Evolutionary conservation across 1,140 invertebrate species (phyloP).

Genomic region (Leguminivora glycinivorella): DNA sequence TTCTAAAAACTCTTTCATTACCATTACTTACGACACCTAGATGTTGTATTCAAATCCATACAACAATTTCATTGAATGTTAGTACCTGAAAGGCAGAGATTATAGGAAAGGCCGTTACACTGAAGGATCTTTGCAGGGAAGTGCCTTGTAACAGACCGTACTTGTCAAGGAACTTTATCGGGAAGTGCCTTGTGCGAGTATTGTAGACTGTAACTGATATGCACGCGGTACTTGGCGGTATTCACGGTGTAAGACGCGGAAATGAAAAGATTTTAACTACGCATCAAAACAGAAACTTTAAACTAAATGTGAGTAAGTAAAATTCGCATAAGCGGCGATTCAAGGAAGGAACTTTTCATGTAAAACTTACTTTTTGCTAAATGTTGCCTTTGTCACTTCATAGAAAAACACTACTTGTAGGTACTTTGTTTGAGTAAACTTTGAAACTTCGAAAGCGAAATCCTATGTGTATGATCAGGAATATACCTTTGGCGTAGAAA

Average conservation of each 20-base stretch:
- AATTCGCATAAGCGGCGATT: no score
- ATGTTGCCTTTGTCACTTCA: no score
- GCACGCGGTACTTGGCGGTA: not conserved
- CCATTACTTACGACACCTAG: not conserved
- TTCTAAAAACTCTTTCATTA: not conserved
- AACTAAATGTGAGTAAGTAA: slow-evolving; percentile 1
- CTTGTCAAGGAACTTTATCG: slow-evolving; percentile 4
- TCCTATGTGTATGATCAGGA: no score
- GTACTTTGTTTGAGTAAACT: no score
- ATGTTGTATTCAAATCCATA: not conserved
- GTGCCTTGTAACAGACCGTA: not conserved
- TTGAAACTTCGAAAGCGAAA: no score
- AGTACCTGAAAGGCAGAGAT: slow-evolving; percentile 2
- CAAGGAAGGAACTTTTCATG: no score
- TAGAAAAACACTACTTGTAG: no score
- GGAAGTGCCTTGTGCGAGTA: not conserved
- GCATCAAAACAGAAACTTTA: no score
- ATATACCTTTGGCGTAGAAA: no score
- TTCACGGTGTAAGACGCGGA: no score
- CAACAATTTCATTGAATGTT: not conserved
- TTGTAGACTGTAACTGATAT: not conserved
- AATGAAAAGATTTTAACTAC: no score
- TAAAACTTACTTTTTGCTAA: no score
- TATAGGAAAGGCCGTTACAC: not conserved
- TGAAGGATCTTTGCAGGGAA: not conserved